Percentiles rank a stretch among this genome's conserved stretches.
Conservation (phyloP, 2,888 invertebrate species). For the Ganaspis brasiliensis region DNA sequence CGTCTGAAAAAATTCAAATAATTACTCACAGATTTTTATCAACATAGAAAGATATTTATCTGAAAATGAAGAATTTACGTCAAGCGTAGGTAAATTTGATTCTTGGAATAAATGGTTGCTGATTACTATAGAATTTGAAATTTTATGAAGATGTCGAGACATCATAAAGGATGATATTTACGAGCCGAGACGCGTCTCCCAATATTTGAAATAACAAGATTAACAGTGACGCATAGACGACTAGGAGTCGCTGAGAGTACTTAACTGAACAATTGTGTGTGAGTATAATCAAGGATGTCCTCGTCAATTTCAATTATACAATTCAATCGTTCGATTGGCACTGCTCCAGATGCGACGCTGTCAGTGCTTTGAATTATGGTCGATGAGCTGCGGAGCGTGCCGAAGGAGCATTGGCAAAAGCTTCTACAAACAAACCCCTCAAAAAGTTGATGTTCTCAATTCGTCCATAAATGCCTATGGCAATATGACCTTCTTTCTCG, state of each 20-base stretch:
- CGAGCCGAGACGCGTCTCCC: too few species aligned
- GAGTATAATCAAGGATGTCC: slow-evolving; percentile 15
- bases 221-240: slow-evolving; percentile 18
- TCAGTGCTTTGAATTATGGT: slow-evolving; percentile 23
- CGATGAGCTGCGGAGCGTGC: slow-evolving; percentile 28
- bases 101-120: too few species aligned
- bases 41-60: too few species aligned
- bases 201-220: background rate
- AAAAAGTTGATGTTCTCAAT: background rate
- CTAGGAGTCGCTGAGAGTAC: background rate
- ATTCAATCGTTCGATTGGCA: slow-evolving; percentile 30
- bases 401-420: slow-evolving; percentile 27
- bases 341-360: background rate
- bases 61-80: too few species aligned
- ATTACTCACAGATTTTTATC: too few species aligned
- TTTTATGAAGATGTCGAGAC: too few species aligned
- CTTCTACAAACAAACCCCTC: background rate
- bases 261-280: background rate
- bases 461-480: background rate
- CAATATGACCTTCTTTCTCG: background rate
- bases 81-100: too few species aligned
- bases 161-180: too few species aligned
- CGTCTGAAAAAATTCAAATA: too few species aligned
- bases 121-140: too few species aligned
- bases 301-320: slow-evolving; percentile 30